Percentiles rank a stretch among this genome's conserved stretches.
Evolutionary conservation across 2,113 vertebrate genomes (phyloP).

Genomic region (Porphyrio hochstetteri): DNA sequence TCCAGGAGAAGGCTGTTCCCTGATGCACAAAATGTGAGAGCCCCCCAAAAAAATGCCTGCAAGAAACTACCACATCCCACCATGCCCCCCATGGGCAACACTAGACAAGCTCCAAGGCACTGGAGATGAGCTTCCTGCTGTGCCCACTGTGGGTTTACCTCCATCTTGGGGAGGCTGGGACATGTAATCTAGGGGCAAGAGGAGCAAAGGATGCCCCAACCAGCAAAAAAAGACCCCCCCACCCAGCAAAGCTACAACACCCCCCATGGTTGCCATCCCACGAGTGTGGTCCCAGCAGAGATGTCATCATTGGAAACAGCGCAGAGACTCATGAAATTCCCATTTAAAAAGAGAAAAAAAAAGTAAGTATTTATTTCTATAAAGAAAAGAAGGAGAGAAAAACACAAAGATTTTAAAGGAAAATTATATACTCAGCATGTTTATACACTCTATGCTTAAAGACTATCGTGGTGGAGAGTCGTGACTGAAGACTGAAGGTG

Average conservation of each 20-base stretch:
- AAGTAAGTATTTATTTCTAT: constrained; percentile 67
- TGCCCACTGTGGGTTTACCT: background rate
- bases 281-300: background rate
- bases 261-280: accelerated
- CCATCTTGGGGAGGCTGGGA: background rate
- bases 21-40: background rate
- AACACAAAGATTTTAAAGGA: constrained; percentile 49
- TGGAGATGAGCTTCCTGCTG: accelerated
- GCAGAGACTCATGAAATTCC: background rate
- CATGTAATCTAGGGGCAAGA: background rate
- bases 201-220: background rate
- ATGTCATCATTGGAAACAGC: accelerated
- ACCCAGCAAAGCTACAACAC: background rate
- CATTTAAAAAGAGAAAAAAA: background rate
- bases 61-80: background rate
- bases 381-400: background rate
- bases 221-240: constrained; percentile 38
- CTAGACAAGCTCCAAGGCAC: accelerated
- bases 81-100: background rate
- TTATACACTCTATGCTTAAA: constrained; percentile 35
- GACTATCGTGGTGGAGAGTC: background rate
- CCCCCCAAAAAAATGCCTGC: accelerated
- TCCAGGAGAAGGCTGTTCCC: background rate
- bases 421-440: constrained; percentile 70
- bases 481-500: background rate